Evolutionary conservation across 2,888 invertebrate genomes (phyloP), one percentile per base, ranked within the genome.

Genomic region (Melolontha melolontha): DNA sequence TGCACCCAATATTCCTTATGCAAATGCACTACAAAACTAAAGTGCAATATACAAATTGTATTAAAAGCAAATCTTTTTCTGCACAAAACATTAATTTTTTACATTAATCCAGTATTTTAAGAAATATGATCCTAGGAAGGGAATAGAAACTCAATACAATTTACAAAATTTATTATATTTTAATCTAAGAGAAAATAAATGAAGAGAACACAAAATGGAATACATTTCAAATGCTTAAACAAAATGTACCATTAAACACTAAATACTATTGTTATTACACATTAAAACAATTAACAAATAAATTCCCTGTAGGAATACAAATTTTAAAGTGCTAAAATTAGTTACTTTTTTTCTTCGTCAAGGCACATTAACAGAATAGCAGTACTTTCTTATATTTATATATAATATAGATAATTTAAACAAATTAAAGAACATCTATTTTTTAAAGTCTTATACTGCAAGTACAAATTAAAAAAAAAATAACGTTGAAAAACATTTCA

Each of bases 291-390:
- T 69, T 66, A 69, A 70, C 62, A 62, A 69, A 66, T 50, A 69
- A 59, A 52, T 62, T 22, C 50, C 59, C 44, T 41, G 41, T 64
- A 62, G 52, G 47, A 67, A 54, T 51, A 62, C 40, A 67, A 65
- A 65, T 71, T 51, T 55, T 54, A 63, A 66, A 69, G 64, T 66
- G 67, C 67, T 71, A 73, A 72, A 70, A 68, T 71, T 68, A 71
- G 59, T 66, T 70, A 66, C 57, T 68, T 54, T 70, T 14, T 42
- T 55, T 55, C 39, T 12, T 69, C 63, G 65, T 70, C 71, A 73
- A 73, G 73, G 73, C 73, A 73, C 73, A 73, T 73, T 68, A 71
- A 73, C 72, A 71, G 68, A 72, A 73, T 72, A 68, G 70, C 64
- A 70, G 67, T 70, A 67, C 64, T 63, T 65, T 47, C 51, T 64